These are phyloP conservation scores for Drosophila varians DNA, from an alignment of 1,140 invertebrate genomes.

Conservation along the genomic window DNA sequence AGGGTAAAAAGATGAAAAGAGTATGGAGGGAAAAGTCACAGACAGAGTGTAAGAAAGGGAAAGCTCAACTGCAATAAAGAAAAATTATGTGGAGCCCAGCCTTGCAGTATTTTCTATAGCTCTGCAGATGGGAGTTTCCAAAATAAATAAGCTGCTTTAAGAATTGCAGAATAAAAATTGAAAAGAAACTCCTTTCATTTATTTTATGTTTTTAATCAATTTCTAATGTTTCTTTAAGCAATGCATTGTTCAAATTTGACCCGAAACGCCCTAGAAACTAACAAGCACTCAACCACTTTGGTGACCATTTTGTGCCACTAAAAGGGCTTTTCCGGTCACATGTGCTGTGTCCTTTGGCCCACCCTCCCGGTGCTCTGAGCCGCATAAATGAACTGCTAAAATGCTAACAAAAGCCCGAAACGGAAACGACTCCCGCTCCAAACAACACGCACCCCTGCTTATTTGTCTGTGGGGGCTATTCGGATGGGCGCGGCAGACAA, in stretches of 20 bases:
- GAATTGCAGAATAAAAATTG: neutral
- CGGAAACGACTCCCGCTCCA: constrained; percentile 45
- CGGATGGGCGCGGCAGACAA: constrained; percentile 30
- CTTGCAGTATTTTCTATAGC: neutral
- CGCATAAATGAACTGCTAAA: constrained; percentile 79
- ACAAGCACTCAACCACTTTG: constrained; percentile 50
- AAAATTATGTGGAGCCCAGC: neutral
- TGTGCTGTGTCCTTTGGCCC: constrained; percentile 23
- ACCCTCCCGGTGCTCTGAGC: constrained; percentile 1
- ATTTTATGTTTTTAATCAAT: neutral
- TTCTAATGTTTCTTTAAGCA: neutral
- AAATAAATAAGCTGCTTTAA: neutral
- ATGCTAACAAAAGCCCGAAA: constrained; percentile 68
- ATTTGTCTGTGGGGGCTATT: constrained; percentile 64
- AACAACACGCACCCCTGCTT: constrained; percentile 53
- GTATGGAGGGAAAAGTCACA: neutral
- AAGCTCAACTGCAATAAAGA: constrained; percentile 57
- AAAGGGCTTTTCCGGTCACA: constrained; percentile 68
- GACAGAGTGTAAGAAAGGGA: neutral
- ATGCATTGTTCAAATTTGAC: neutral
- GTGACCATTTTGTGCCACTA: constrained; percentile 51
- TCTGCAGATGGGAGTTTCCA: neutral
- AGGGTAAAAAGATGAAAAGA: constrained; percentile 28
- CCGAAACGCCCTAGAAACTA: constrained; percentile 12
- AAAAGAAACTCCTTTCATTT: neutral